Conservation (phyloP, 2,113 vertebrate genomes). For the Oostethus manadensis region DNA sequence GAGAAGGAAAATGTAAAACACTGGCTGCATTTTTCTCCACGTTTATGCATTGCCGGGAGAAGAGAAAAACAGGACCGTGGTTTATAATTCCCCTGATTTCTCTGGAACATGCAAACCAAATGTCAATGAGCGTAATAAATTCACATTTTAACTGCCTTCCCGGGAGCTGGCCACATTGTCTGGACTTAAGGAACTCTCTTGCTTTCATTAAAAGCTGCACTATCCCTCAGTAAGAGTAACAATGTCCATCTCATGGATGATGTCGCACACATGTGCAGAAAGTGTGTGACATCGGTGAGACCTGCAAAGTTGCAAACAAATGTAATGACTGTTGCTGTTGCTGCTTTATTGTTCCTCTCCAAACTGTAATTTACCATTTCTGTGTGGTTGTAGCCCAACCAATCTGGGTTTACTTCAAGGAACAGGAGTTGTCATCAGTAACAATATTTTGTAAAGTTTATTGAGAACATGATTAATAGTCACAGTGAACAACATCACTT, state of each 20-base stretch:
- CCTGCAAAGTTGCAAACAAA: conserved; percentile 18
- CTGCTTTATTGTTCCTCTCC: too few relatives aligned
- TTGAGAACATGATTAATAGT: too few relatives aligned
- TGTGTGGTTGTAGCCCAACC: too few relatives aligned
- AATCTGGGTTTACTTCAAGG: too few relatives aligned
- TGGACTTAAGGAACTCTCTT: conserved; percentile 56
- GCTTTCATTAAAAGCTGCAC: conserved; percentile 61
- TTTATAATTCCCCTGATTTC: conserved; percentile 67
- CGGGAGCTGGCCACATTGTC: conserved; percentile 58
- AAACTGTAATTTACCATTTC: too few relatives aligned
- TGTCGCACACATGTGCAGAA: conserved; percentile 23
- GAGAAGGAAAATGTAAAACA: conserved; percentile 61
- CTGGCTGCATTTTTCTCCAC: conserved; percentile 54
- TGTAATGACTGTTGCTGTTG: conserved; percentile 15
- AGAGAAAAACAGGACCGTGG: conserved; percentile 52
- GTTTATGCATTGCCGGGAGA: conserved; percentile 55
- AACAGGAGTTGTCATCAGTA: too few relatives aligned
- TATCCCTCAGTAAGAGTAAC: conserved; percentile 55
- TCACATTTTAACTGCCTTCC: conserved; percentile 59
- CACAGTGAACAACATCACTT: too few relatives aligned
- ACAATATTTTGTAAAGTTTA: too few relatives aligned
- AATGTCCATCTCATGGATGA: conserved; percentile 53
- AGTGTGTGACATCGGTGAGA: conserved; percentile 53
- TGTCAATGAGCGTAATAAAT: conserved; percentile 72
- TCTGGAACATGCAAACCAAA: conserved; percentile 66